These are phyloP conservation scores for Apaloderma vittatum DNA, from an alignment of 2,113 vertebrate genomes.

Conservation along the genomic window DNA sequence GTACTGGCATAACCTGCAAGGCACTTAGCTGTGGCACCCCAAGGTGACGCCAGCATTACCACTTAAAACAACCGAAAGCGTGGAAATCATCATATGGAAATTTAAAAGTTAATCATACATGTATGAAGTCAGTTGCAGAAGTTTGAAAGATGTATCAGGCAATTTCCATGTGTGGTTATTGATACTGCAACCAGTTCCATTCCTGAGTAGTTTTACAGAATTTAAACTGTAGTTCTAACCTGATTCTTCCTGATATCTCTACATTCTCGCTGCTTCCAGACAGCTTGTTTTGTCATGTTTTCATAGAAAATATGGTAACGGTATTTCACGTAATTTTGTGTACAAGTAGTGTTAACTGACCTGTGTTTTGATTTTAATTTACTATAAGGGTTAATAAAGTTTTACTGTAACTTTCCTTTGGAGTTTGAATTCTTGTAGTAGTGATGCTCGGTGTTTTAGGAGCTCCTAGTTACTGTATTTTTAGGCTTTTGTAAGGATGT, in stretches of 20 bases:
- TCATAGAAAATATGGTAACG: neutral
- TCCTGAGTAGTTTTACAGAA: slow-evolving; percentile 29
- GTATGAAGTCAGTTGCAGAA: neutral
- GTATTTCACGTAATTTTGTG: neutral
- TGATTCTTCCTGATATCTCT: neutral
- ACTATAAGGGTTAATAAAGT: slow-evolving; percentile 56
- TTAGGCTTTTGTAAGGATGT: neutral
- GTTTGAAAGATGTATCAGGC: slow-evolving; percentile 35
- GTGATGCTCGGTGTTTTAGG: neutral
- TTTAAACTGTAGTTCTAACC: slow-evolving; percentile 38
- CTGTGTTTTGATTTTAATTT: neutral
- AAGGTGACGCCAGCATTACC: neutral
- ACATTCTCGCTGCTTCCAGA: neutral
- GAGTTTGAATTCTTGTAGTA: slow-evolving; percentile 42
- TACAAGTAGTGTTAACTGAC: slow-evolving; percentile 20
- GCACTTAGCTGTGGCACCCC: neutral
- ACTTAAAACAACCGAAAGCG: neutral
- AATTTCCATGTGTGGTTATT: neutral
- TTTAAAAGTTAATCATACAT: neutral
- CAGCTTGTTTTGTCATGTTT: neutral
- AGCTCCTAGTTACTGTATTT: neutral
- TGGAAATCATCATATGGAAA: neutral
- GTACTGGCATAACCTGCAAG: neutral
- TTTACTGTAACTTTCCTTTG: slow-evolving; percentile 10
- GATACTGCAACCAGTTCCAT: neutral